Base-by-base conservation (phyloP, 2,888 invertebrate species). In the Diloba caeruleocephala region DNA sequence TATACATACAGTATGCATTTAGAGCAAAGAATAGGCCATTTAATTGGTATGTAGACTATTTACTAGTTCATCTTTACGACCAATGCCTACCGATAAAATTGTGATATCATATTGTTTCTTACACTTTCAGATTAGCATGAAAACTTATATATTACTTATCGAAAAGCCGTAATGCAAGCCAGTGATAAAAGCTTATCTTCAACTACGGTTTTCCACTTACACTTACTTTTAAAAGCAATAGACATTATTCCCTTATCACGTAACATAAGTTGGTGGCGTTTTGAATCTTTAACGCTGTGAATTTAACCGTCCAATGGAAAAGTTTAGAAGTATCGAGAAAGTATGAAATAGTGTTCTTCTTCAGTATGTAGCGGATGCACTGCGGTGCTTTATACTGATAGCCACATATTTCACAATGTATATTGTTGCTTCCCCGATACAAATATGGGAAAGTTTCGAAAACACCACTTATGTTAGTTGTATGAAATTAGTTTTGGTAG, bases 321-420 rank as follows among this genome's bases (percentile, higher is more conserved):
- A 84, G 74, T 86, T 84, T 74, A 76, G 70, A 73, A 77, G 70
- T 76, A 79, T 53, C 42, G 58, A 73, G 72, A 73, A 78, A 79
- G 74, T 82, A 81, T 80, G 79, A 81, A 79, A 77, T 80, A 82
- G 69, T 78, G 69, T 59, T 64, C 48, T 74, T 66, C 65, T 71
- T 61, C 59, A 53, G 60, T 71, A 56, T 48, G 48, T 63, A 49
- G 49, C 55, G 53, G 54, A 66, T 74, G 65, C 61, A 71, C 71
- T 73, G 70, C 48, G 64, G 74, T 70, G 52, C 72, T 60, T 77
- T 57, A 60, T 33, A 52, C 50, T 44, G 50, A 61, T 63, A 70
- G 70, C 62, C 52, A 44, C 74, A 71, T 67, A 68, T 67, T 67
- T 69, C 63, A 66, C 55, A 48, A 42, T 43, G 42, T 62, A 44